phyloP scores from a whole-genome alignment of 2,888 invertebrate genomes.

The Nemurella pictetii region DNA sequence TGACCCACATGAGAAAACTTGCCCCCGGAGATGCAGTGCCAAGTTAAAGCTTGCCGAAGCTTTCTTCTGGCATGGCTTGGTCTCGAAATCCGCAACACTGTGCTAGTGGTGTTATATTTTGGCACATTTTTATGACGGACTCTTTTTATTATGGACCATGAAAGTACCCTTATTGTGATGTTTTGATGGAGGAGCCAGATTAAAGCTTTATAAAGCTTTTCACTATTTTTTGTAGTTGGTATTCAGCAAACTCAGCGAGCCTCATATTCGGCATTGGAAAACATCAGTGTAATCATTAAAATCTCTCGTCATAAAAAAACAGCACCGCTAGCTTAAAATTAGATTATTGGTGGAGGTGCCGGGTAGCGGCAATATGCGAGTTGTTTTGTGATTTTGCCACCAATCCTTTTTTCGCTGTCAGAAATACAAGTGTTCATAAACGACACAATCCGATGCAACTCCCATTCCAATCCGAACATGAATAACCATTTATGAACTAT shows the following conservation, averaged over 20 bases:
- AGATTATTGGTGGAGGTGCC: not conserved
- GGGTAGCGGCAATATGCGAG: not conserved
- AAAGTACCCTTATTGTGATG: too few relatives aligned
- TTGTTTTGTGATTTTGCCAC: not conserved
- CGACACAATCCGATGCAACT: not conserved
- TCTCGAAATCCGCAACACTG: too few relatives aligned
- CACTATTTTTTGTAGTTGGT: too few relatives aligned
- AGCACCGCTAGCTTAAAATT: not conserved
- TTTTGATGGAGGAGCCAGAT: not conserved
- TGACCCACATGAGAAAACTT: not conserved
- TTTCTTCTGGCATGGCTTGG: not conserved
- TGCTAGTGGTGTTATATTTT: too few relatives aligned
- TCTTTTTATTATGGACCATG: too few relatives aligned
- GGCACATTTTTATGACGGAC: too few relatives aligned
- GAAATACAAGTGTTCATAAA: not conserved
- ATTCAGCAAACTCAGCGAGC: too few relatives aligned
- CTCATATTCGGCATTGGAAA: too few relatives aligned
- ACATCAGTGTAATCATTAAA: too few relatives aligned
- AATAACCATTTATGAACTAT: not conserved
- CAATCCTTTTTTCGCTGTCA: not conserved
- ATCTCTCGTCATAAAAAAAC: too few relatives aligned
- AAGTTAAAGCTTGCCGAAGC: not conserved
- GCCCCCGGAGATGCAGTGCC: not conserved
- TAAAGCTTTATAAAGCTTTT: too few relatives aligned
- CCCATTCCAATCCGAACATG: not conserved